Percentiles rank a stretch among this genome's conserved stretches.
These are phyloP conservation scores for Clepsis dumicolana DNA, from an alignment of 2,888 invertebrate genomes.

Conservation along the genomic window DNA sequence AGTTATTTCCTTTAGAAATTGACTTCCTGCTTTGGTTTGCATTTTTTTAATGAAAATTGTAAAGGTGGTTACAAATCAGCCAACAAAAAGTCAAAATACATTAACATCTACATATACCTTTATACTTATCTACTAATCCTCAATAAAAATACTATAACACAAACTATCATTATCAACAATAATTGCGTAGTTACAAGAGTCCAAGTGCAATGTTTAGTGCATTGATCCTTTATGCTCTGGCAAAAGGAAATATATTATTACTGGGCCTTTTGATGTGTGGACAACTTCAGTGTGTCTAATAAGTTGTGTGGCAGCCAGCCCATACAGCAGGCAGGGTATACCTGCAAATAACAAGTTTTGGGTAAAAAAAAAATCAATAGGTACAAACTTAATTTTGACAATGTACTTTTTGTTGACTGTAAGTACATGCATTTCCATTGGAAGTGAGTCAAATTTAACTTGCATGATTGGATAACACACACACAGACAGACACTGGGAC, in stretches of 20 bases:
- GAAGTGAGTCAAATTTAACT: too few relatives aligned
- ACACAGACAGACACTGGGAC: too few relatives aligned
- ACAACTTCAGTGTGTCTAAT: slow-evolving; percentile 93
- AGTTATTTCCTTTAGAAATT: too few relatives aligned
- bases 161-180: neutral
- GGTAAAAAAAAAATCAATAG: too few relatives aligned
- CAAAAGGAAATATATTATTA: slow-evolving; percentile 95
- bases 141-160: slow-evolving; percentile 21
- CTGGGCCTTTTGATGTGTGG: slow-evolving; percentile 88
- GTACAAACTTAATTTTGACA: too few relatives aligned
- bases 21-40: too few relatives aligned
- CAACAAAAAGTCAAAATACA: neutral
- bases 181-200: neutral
- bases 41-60: too few relatives aligned
- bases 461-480: too few relatives aligned
- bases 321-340: slow-evolving; percentile 96
- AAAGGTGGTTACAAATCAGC: neutral
- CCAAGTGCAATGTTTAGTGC: slow-evolving; percentile 70
- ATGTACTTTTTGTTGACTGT: too few relatives aligned
- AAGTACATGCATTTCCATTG: too few relatives aligned
- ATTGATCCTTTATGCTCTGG: slow-evolving; percentile 94
- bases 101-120: slow-evolving; percentile 14
- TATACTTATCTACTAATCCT: slow-evolving; percentile 2
- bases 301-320: slow-evolving; percentile 93
- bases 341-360: slow-evolving; percentile 89